Conservation (phyloP, 2,888 invertebrate species). For the Carpatolechia fugitivella region DNA sequence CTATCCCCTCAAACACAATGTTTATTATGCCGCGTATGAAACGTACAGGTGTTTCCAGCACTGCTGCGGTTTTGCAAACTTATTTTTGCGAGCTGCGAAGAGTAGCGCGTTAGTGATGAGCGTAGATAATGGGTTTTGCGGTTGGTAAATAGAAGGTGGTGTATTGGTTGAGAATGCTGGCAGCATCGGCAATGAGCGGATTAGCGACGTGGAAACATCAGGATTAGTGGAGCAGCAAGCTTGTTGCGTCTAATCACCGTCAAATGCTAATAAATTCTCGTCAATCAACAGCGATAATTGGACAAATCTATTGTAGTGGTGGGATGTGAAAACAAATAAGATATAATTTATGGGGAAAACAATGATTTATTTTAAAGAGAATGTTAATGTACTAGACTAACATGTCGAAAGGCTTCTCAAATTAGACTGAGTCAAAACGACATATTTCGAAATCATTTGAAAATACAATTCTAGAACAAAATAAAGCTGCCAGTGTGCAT, state of each 20-base stretch:
- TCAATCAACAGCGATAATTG: background rate
- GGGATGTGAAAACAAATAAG: no score
- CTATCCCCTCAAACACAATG: conserved; percentile 16
- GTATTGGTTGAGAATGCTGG: conserved; percentile 25
- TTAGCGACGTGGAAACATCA: conserved; percentile 42
- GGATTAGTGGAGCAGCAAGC: conserved; percentile 37
- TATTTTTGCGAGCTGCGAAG: conserved; percentile 15
- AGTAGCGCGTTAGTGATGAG: background rate
- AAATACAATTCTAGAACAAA: no score
- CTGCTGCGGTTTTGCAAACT: conserved; percentile 13
- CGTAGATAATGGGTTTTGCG: conserved; percentile 10
- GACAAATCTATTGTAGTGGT: background rate
- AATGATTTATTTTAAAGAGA: no score
- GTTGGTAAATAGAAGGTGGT: conserved; percentile 17
- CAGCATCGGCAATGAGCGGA: conserved; percentile 39
- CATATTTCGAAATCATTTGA: no score
- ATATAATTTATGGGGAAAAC: no score
- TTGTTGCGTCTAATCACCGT: conserved; percentile 10
- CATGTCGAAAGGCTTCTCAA: no score
- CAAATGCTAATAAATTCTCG: conserved; percentile 6
- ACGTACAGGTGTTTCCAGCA: background rate
- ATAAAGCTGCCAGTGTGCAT: no score
- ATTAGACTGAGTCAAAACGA: no score
- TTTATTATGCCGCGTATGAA: conserved; percentile 10
- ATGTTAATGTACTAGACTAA: no score